Base-by-base conservation (phyloP, 2,888 invertebrate genomes). In the Cloeon dipterum region DNA sequence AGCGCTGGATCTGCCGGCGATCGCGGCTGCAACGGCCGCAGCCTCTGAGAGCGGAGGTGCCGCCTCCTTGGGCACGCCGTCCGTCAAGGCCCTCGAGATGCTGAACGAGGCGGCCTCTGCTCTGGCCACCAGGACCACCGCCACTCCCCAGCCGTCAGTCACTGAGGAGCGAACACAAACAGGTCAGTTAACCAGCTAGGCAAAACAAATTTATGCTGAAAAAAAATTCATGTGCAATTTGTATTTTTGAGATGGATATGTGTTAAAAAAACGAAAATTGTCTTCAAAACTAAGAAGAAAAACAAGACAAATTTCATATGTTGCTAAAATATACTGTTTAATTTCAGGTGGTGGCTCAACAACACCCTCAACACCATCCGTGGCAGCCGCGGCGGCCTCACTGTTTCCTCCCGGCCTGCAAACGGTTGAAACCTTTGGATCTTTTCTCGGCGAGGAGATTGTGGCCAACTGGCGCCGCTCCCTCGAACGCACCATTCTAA, bases 361-460 rank as follows among this genome's bases (percentile, higher is more conserved):
- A 53, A 53, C 55, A 44, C 56, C 60, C 44, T 55, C 57, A 42
- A 52, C 54, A 49, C 32, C 37, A 25, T 29, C 37, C 26, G 52
- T 49, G 45, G 34, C 34, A 34, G 37, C 40, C 53, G 33, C 38
- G 19, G 23, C 32, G 13, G 29, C 32, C 10, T 32, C 36, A 36
- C 56, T 59, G 42, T 59, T 63, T 47, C 63, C 65, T 39, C 62
- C 63, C 35, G 63, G 65, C 43, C 63, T 70, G 48, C 69, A 70
- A 54, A 71, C 68, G 58, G 70, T 72, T 49, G 72, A 72, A 53
- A 63, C 67, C 49, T 73, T 74, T 63, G 76, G 75, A 59, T 68
- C 71, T 45, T 62, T 72, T 53, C 64, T 79, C 54, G 82, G 82
- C 57, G 77, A 79, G 57, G 79, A 81, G 57, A 73, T 82, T 56